These are phyloP conservation scores for Rhabdophis nuchalis DNA, from an alignment of 2,797 vertebrate species.

Conservation along the genomic window DNA sequence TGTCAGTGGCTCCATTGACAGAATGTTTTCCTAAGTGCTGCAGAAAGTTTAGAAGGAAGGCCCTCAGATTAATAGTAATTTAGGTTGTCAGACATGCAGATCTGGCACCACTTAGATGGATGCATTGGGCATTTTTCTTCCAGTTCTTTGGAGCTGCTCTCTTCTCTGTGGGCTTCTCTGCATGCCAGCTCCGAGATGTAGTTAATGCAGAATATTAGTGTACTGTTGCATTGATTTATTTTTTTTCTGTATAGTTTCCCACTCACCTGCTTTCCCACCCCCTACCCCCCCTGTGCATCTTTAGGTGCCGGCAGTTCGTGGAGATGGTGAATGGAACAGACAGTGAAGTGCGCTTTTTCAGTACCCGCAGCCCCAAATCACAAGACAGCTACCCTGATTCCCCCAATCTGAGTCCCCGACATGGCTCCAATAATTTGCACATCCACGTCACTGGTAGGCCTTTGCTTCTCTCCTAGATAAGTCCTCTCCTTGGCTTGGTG, in stretches of 20 bases:
- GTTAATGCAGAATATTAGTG: background rate
- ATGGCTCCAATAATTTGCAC: constrained; percentile 85
- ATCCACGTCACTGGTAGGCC: constrained; percentile 82
- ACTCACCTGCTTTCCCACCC: background rate
- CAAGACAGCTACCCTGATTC: constrained; percentile 95
- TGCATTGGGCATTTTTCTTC: background rate
- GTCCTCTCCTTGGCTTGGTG: background rate
- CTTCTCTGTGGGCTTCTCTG: background rate
- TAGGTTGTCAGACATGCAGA: too few species aligned
- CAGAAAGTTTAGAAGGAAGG: background rate
- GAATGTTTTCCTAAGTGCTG: background rate
- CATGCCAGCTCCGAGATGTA: background rate
- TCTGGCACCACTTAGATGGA: background rate
- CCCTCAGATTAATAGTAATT: background rate
- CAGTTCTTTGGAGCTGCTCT: background rate
- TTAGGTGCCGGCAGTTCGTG: constrained; percentile 95
- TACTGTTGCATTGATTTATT: background rate
- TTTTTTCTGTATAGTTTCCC: constrained; percentile 2
- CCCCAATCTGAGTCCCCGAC: constrained; percentile 87
- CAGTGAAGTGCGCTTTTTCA: constrained; percentile 92
- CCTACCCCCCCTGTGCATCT: constrained; percentile 23
- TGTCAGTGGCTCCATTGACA: background rate
- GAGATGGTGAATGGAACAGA: constrained; percentile 99
- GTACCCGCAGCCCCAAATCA: constrained; percentile 88
- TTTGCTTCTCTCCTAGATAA: background rate